phyloP scores from a whole-genome alignment of 1,140 invertebrate species.

The Macrobrachium rosenbergii region DNA sequence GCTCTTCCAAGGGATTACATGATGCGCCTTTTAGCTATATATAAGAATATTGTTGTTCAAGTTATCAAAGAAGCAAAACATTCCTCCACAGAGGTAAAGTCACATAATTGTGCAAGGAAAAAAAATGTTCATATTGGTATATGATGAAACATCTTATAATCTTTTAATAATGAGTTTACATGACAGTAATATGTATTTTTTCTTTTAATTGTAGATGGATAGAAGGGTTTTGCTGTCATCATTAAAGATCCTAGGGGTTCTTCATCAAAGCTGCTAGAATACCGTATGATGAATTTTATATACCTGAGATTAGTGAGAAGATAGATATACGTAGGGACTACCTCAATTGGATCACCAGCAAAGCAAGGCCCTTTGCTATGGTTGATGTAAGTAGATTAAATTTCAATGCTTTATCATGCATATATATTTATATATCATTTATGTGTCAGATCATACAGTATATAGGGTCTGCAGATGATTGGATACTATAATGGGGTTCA shows the following conservation, averaged over 20 bases:
- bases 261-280: slow-evolving; percentile 42
- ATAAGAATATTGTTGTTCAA: slow-evolving; percentile 65
- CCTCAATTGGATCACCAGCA: slow-evolving; percentile 78
- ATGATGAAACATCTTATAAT: background rate
- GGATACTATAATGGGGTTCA: background rate
- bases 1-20: slow-evolving; percentile 67
- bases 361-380: slow-evolving; percentile 53
- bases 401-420: background rate
- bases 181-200: background rate
- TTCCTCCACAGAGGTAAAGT: slow-evolving; percentile 33
- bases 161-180: background rate
- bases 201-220: slow-evolving; percentile 23
- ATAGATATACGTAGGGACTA: slow-evolving; percentile 89
- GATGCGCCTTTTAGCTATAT: slow-evolving; percentile 68
- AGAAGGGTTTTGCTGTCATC: slow-evolving; percentile 36
- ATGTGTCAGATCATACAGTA: no score
- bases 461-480: background rate
- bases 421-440: no score
- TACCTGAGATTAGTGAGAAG: slow-evolving; percentile 82
- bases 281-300: slow-evolving; percentile 83
- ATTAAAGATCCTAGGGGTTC: slow-evolving; percentile 36
- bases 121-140: background rate
- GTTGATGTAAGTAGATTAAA: slow-evolving; percentile 34
- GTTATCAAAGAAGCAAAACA: slow-evolving; percentile 55
- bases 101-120: background rate